phyloP scores from a whole-genome alignment of 1,140 invertebrate genomes.

The Glossosoma conforme region DNA sequence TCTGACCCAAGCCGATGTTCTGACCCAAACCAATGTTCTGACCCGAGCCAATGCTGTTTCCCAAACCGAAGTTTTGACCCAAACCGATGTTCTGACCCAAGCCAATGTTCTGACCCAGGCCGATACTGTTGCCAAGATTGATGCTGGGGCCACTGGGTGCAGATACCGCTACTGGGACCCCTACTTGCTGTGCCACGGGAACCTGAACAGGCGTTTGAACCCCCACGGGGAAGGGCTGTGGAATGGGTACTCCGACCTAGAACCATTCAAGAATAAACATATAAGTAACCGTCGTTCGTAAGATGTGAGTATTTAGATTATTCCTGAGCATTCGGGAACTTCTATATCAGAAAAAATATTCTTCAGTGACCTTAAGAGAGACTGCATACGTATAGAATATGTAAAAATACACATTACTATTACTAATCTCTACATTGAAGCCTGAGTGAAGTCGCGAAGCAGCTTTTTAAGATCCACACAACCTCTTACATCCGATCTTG shows the following conservation, averaged over 20 bases:
- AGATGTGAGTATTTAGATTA: no score
- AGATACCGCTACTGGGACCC: constrained; percentile 36
- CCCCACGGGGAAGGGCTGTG: constrained; percentile 44
- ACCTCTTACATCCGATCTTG: no score
- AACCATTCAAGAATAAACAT: constrained; percentile 17
- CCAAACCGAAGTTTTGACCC: neutral
- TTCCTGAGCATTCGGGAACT: no score
- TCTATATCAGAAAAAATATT: no score
- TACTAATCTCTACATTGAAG: no score
- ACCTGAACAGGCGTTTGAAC: constrained; percentile 43
- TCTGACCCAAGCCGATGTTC: neutral
- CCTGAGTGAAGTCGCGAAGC: no score
- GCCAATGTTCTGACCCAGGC: neutral
- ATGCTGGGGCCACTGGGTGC: constrained; percentile 19
- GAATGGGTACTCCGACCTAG: constrained; percentile 45
- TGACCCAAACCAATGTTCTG: neutral
- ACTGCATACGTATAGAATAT: no score
- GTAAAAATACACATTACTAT: no score
- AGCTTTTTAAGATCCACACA: no score
- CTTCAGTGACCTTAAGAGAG: no score
- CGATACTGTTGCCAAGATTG: constrained; percentile 1
- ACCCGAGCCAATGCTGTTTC: neutral
- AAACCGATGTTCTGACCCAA: neutral
- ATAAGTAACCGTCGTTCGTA: no score
- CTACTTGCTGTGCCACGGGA: constrained; percentile 39